Percentiles rank a stretch among this genome's conserved stretches.
Conservation (phyloP, 2,113 vertebrate species). For the Anhinga anhinga region DNA sequence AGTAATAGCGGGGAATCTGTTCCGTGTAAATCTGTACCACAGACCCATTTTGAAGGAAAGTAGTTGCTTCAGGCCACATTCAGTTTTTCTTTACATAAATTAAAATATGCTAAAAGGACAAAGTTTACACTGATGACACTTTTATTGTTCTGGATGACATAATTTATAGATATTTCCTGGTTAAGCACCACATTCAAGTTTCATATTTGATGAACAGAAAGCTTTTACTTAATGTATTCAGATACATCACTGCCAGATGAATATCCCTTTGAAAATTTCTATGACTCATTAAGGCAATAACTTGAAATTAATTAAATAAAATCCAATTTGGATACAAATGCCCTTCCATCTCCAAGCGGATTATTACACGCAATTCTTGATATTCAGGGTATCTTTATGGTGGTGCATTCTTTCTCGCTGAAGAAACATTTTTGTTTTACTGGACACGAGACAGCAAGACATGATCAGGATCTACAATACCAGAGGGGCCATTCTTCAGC, state of each 20-base stretch:
- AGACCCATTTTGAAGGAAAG: not conserved
- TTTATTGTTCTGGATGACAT: not conserved
- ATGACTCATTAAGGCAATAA: conserved; percentile 9
- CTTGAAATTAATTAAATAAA: conserved; percentile 11
- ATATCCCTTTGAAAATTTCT: not conserved
- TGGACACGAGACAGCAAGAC: not conserved
- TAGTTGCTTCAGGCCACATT: not conserved
- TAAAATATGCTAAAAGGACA: not conserved
- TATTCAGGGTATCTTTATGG: not conserved
- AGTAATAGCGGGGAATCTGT: not conserved
- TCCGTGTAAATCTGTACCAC: not conserved
- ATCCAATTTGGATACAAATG: not conserved
- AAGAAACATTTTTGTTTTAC: not conserved
- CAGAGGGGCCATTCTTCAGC: not conserved
- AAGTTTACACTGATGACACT: not conserved
- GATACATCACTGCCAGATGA: not conserved
- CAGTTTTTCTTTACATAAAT: not conserved
- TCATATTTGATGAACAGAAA: not conserved
- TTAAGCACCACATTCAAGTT: not conserved
- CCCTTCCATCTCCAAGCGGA: not conserved
- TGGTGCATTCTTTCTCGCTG: not conserved
- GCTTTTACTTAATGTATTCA: not conserved
- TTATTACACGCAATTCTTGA: not conserved
- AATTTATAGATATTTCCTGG: not conserved
- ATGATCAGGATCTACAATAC: not conserved